Conservation (phyloP, 2,113 vertebrate species). For the Ursus arctos region DNA sequence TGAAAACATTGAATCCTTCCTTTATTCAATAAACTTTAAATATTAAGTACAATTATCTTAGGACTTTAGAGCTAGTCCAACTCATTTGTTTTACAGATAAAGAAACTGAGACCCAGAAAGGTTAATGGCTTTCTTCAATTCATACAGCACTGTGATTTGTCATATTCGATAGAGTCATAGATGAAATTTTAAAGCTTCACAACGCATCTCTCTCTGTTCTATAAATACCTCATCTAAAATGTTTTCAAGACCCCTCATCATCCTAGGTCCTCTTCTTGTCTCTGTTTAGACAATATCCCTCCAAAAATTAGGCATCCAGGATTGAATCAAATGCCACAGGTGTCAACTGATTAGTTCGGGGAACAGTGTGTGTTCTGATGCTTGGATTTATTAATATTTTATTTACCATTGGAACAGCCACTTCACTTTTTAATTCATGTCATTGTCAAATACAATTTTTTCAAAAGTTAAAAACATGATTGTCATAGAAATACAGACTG, state of each 20-base stretch:
- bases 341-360: not conserved
- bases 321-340: not conserved
- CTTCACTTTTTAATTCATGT: not conserved
- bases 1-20: not conserved
- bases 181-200: slow-evolving; percentile 14
- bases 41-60: not conserved
- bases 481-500: not conserved
- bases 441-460: slow-evolving; percentile 36
- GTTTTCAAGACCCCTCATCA: not conserved
- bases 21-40: not conserved
- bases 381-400: not conserved
- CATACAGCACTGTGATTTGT: not conserved
- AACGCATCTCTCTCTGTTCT: not conserved
- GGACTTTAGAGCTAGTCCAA: not conserved
- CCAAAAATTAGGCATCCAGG: not conserved
- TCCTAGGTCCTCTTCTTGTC: not conserved
- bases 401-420: not conserved
- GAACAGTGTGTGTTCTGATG: not conserved
- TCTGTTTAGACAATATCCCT: not conserved
- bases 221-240: not conserved
- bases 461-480: slow-evolving; percentile 17
- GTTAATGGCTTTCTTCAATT: slow-evolving; percentile 3
- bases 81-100: not conserved
- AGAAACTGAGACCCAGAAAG: slow-evolving; percentile 8
- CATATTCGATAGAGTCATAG: not conserved